Percentiles rank a stretch among this genome's conserved stretches.
Evolutionary conservation across 2,888 invertebrate genomes (phyloP).

Genomic region (Acanthosoma haemorrhoidale): DNA sequence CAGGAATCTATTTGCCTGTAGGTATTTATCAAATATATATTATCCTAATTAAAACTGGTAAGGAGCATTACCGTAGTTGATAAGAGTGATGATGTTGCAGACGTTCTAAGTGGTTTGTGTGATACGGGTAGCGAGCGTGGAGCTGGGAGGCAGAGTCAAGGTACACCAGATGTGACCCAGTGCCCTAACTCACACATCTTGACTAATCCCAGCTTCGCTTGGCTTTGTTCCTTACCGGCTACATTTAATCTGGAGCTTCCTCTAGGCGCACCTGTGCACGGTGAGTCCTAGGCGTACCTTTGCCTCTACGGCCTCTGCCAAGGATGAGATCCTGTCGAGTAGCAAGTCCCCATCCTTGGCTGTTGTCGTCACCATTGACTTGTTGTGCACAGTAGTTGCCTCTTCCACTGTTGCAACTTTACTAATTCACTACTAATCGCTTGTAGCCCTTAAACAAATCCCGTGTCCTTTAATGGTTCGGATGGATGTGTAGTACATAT

Average conservation of each 20-base stretch:
- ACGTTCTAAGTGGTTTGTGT: constrained; percentile 69
- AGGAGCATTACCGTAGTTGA: no score
- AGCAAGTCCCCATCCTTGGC: background rate
- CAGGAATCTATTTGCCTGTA: no score
- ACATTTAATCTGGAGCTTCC: constrained; percentile 24
- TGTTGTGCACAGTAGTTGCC: background rate
- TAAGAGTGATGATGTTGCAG: constrained; percentile 55
- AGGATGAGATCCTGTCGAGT: background rate
- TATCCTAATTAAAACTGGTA: no score
- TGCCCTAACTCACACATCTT: constrained; percentile 10
- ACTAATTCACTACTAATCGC: constrained; percentile 9
- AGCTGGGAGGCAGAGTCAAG: constrained; percentile 57
- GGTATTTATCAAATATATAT: no score
- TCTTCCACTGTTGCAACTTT: background rate
- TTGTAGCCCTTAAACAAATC: background rate
- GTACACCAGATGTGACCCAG: constrained; percentile 26
- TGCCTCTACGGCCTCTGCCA: background rate
- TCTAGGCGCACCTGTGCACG: constrained; percentile 19
- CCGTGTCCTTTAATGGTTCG: background rate
- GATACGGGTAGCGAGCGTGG: constrained; percentile 56
- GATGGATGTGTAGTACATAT: background rate
- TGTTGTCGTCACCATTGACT: background rate
- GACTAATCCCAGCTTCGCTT: constrained; percentile 26
- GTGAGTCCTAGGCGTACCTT: background rate
- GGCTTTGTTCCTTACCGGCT: constrained; percentile 25